Evolutionary conservation across 2,888 invertebrate species (phyloP), one percentile per base, ranked within the genome.

Genomic region (Perizoma affinitatum): DNA sequence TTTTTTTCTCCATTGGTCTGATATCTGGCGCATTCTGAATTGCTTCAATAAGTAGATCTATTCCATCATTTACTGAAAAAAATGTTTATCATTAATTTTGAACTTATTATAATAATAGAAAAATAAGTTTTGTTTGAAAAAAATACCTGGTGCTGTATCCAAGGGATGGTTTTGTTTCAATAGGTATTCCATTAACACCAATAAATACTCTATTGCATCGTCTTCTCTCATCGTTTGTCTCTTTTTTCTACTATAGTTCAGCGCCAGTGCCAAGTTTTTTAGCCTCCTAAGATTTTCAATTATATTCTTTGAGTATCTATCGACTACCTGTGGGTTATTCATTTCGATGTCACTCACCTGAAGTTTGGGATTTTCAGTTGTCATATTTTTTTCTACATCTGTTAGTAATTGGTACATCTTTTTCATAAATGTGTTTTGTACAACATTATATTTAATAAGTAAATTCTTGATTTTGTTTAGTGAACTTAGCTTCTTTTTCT

Each of bases 11-110:
- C 4, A 80, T 76, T 6, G 73, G 61, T 72, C 86, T 86, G 1
- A 89, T 82, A 55, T 88, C 83, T 11, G 90, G 90, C 47, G 90
- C 84, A 63, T 75, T 83, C 79, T 82, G 84, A 5, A 90, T 90
- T 33, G 87, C 85, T 11, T 89, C 88, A 66, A 90, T 82, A 41
- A 90, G 66, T 64, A 89, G 64, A 68, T 90, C 89, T 54, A 90
- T 86, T 0, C 88, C 90, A 57, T 90, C 90, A 8, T 81, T 79
- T 1, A 70, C 89, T 89, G 77, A 58, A 84, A 83, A 52, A 64
- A 51, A 62, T 63, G 58, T 46, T 38, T 38, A 22, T 22, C 22
- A 22, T 38, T 38, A 36, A 8, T 49, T 52, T 43, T 10, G n/a
- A 36, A 38, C 38, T 38, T 1, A 38, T 7, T 5, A 38, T 4